Percentiles rank a stretch among this genome's conserved stretches.
phyloP scores from a whole-genome alignment of 2,113 vertebrate genomes.

The Dermatemys mawii region DNA sequence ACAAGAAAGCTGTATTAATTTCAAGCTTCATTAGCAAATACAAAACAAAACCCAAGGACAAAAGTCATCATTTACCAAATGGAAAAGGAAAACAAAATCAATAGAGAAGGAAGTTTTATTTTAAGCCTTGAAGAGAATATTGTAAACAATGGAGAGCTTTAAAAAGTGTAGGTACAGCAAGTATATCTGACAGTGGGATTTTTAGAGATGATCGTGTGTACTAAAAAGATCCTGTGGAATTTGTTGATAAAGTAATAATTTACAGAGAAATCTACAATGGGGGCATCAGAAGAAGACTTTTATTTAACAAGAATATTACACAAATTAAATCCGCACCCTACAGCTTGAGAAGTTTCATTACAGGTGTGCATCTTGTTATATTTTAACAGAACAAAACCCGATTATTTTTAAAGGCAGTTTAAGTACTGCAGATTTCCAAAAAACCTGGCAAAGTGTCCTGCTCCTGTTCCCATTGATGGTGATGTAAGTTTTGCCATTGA shows the following conservation, averaged over 20 bases:
- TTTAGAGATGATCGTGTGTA: conserved; percentile 45
- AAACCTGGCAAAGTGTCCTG: neutral
- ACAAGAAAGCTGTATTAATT: conserved; percentile 28
- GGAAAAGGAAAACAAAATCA: conserved; percentile 69
- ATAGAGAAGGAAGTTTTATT: conserved; percentile 73
- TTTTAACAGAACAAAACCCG: conserved; percentile 43
- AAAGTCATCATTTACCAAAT: conserved; percentile 57
- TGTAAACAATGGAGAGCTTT: conserved; percentile 70
- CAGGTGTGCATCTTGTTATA: conserved; percentile 54
- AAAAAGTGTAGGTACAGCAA: conserved; percentile 71
- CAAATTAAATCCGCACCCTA: conserved; percentile 69
- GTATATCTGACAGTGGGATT: conserved; percentile 47
- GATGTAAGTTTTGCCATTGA: neutral
- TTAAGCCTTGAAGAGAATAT: conserved; percentile 62
- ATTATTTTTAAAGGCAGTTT: conserved; percentile 39
- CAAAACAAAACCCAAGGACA: conserved; percentile 31
- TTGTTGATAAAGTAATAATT: conserved; percentile 66
- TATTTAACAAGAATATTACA: conserved; percentile 77
- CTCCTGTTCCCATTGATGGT: neutral
- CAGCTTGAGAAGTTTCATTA: conserved; percentile 66
- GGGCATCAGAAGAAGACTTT: conserved; percentile 69
- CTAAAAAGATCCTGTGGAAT: conserved; percentile 51
- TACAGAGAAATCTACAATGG: conserved; percentile 74
- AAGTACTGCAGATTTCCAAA: conserved; percentile 30
- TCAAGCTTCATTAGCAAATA: conserved; percentile 33